Conservation (phyloP, 2,113 vertebrate genomes). For the Herpetotheres cachinnans region DNA sequence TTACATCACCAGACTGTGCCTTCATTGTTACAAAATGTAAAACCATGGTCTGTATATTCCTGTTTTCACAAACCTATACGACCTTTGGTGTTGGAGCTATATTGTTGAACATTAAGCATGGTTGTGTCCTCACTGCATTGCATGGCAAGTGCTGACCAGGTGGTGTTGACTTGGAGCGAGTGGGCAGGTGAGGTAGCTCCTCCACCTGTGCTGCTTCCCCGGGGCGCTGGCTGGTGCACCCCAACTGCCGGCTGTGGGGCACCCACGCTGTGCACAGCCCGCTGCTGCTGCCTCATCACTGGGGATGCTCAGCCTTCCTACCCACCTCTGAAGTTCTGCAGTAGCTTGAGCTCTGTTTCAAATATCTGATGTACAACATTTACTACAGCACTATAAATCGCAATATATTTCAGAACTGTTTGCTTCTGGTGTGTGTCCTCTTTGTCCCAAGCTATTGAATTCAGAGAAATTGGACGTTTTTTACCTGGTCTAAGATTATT, state of each 20-base stretch:
- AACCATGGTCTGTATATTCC: rapidly evolving
- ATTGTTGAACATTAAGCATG: not conserved
- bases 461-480: not conserved
- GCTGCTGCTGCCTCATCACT: not conserved
- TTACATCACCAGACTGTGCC: not conserved
- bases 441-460: not conserved
- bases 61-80: not conserved
- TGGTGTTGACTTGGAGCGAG: rapidly evolving
- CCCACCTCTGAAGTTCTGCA: not conserved
- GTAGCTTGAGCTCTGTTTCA: not conserved
- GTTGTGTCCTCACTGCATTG: not conserved
- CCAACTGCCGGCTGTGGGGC: not conserved
- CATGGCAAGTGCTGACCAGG: not conserved
- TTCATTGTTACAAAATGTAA: not conserved
- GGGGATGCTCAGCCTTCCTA: not conserved
- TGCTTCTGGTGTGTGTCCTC: not conserved
- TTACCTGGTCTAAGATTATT: not conserved
- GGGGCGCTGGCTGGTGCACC: rapidly evolving
- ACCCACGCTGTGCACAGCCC: too few species aligned
- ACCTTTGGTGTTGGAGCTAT: not conserved
- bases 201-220: rapidly evolving
- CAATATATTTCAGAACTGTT: not conserved
- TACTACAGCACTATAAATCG: not conserved
- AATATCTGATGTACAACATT: not conserved
- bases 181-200: not conserved